Percentiles rank a stretch among this genome's conserved stretches.
phyloP scores from a whole-genome alignment of 2,888 invertebrate species.

The Pecten maximus region DNA sequence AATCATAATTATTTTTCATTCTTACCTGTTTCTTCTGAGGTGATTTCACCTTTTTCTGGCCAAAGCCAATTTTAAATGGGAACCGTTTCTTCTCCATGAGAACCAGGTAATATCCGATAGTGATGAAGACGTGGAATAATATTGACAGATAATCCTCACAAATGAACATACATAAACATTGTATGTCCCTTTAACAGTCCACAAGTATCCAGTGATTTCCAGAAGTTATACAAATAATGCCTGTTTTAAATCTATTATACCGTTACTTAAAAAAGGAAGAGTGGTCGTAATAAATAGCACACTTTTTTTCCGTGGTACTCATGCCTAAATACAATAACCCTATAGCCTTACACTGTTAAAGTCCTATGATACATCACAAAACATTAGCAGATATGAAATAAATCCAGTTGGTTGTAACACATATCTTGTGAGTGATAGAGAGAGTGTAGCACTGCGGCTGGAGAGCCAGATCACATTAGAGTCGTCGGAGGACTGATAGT shows the following conservation, averaged over 20 bases:
- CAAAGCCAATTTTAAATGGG: constrained; percentile 38
- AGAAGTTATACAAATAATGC: neutral
- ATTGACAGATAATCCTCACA: neutral
- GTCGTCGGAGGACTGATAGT: neutral
- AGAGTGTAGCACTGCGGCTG: neutral
- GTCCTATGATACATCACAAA: neutral
- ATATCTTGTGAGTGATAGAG: neutral
- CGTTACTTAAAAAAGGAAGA: neutral
- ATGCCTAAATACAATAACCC: neutral
- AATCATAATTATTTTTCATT: neutral
- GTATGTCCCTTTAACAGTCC: neutral
- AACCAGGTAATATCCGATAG: constrained; percentile 18
- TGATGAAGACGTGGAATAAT: neutral
- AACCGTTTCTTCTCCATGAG: constrained; percentile 43
- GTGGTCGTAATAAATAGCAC: neutral
- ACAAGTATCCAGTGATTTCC: neutral
- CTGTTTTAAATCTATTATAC: neutral
- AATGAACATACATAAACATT: neutral
- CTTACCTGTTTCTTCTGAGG: neutral
- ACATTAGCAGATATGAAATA: constrained; percentile 24
- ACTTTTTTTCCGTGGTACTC: neutral
- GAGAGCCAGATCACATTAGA: neutral
- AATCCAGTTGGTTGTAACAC: neutral
- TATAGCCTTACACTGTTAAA: neutral
- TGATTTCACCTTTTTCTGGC: constrained; percentile 39